Conservation (phyloP, 2,888 invertebrate genomes). For the Omphaloscelis lunosa region DNA sequence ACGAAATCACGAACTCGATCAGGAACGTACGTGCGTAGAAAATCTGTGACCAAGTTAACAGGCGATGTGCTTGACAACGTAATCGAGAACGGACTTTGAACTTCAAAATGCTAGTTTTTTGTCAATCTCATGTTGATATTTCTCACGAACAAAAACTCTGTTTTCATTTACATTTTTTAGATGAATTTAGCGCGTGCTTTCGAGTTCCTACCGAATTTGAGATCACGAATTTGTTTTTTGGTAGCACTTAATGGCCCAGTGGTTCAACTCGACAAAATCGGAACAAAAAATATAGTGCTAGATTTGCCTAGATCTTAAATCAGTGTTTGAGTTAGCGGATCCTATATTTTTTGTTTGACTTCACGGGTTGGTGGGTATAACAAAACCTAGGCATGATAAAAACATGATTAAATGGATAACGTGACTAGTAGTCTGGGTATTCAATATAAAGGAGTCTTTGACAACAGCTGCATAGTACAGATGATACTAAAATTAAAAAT, state of each 20-base stretch:
- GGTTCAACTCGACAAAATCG: conserved; percentile 15
- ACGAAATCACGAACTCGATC: conserved; percentile 79
- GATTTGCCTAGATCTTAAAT: conserved; percentile 37
- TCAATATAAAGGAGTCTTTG: not conserved
- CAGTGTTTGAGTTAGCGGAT: conserved; percentile 22
- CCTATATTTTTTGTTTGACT: conserved; percentile 32
- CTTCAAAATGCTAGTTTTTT: conserved; percentile 74
- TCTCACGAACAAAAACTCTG: conserved; percentile 72
- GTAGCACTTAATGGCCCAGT: conserved; percentile 36
- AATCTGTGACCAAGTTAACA: conserved; percentile 72
- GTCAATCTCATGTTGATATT: conserved; percentile 74
- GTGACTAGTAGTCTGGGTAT: not conserved
- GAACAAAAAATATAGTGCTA: conserved; percentile 36
- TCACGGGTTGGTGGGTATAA: conserved; percentile 9
- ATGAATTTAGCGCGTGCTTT: conserved; percentile 72
- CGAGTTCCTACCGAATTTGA: conserved; percentile 55
- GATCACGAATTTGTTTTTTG: conserved; percentile 59
- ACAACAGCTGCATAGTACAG: too few species aligned
- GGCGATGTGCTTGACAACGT: conserved; percentile 81
- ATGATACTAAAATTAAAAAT: not conserved
- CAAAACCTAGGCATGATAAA: conserved; percentile 38
- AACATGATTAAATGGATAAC: conserved; percentile 39
- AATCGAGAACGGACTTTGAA: conserved; percentile 74
- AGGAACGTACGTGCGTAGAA: conserved; percentile 81
- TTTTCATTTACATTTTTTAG: conserved; percentile 65